phyloP scores from a whole-genome alignment of 1,140 invertebrate species.

The Neodiprion virginianus region DNA sequence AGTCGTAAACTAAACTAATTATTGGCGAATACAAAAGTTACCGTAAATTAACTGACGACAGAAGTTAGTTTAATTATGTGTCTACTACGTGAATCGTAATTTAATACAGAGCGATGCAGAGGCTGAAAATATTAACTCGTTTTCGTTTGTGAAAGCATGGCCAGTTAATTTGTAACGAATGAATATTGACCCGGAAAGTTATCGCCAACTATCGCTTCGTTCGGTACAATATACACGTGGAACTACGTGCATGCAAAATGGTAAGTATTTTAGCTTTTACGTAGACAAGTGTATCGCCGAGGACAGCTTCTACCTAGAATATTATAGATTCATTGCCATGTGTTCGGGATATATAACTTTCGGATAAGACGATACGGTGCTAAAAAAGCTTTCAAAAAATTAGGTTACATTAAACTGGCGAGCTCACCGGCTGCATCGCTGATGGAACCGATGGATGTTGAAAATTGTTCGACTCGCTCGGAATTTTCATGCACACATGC shows the following conservation, averaged over 20 bases:
- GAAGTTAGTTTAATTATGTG: no score
- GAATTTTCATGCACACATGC: background rate
- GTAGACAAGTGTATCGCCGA: background rate
- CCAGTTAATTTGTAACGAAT: background rate
- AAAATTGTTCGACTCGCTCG: background rate
- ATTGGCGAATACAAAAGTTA: no score
- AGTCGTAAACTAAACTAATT: no score
- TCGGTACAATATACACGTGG: no score
- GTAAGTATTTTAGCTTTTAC: background rate
- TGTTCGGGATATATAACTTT: background rate
- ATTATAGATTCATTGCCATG: background rate
- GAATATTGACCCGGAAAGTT: conserved; percentile 3
- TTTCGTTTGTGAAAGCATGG: no score
- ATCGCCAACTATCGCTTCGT: background rate
- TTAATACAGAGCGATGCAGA: no score
- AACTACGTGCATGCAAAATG: background rate
- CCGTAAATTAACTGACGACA: no score
- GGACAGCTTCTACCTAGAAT: background rate
- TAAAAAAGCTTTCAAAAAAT: conserved; percentile 5
- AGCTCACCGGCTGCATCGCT: background rate
- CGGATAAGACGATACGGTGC: background rate
- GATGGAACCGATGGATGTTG: background rate
- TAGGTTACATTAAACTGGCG: background rate
- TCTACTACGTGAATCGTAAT: no score
- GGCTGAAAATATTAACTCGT: no score